Base-by-base conservation (phyloP, 2,888 invertebrate species). In the Apamea anceps region DNA sequence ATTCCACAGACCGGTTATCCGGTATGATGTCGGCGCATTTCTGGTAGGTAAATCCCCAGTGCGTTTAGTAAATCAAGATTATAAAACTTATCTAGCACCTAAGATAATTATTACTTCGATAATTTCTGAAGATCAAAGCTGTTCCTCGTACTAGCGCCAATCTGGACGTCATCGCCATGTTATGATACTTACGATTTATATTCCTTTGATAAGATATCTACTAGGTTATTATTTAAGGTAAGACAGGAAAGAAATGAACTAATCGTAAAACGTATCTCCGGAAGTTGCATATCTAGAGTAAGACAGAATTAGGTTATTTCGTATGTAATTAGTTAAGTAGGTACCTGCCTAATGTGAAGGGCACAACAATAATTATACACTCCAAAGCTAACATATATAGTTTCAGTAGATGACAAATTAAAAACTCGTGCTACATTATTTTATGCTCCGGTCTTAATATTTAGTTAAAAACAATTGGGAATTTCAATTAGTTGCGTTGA, bases 51-150 rank as follows among this genome's bases (percentile, higher is more conserved):
- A 87, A 79, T 87, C 87, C 81, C 86, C 81, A 71, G 51, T 48
- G 60, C 67, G 7, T 42, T 72, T 72, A 67, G 62, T 76, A 66
- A 79, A 81, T 85, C 73, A 75, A 79, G 82, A 85, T 82, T 79
- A 57, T 72, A 65, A 57, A 28, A 66, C 21, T n/a, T 37, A 76
- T 76, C 37, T 25, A 76, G 0, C 32, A 76, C 45, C 60, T 62
- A 37, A 42, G 42, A 42, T 51, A n/a, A n/a, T n/a, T n/a, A 90
- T 91, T 87, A 80, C 45, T 77, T 68, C 28, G 77, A 87, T 88
- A 74, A 73, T n/a, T 72, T 72, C 37, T 77, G 32, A 79, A 90
- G 93, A 94, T 94, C 94, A 94, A 94, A 94, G 92, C 85, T 90
- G 82, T 93, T 92, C 91, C 87, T 85, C 70, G 91, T 90, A 91